A percentile compares a stretch with the other conserved stretches of the same genome.
Conservation (phyloP, 1,140 invertebrate genomes). For the Rhopalosiphum padi region DNA sequence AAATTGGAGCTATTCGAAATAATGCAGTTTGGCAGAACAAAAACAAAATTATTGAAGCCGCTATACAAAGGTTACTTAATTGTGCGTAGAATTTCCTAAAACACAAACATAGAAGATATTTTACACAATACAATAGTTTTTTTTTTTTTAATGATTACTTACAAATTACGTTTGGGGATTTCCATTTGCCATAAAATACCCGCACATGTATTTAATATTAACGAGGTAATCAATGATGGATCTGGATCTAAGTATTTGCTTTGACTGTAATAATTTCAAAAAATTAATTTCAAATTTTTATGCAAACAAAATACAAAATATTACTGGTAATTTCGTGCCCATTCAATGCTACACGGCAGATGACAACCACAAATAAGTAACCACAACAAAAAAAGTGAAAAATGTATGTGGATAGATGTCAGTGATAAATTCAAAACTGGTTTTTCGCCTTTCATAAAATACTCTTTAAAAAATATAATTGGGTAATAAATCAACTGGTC, state of each 20-base stretch:
- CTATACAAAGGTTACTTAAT: constrained; percentile 2
- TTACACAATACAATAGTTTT: background rate
- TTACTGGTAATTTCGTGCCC: constrained; percentile 53
- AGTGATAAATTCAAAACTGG: background rate
- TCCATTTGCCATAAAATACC: constrained; percentile 34
- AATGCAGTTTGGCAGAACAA: constrained; percentile 42
- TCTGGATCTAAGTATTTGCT: constrained; percentile 39
- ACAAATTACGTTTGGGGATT: constrained; percentile 41
- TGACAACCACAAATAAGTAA: constrained; percentile 39
- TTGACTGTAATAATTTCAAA: background rate
- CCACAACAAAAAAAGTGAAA: constrained; percentile 55
- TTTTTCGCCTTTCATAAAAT: constrained; percentile 41
- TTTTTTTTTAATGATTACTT: background rate
- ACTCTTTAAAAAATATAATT: constrained; percentile 36
- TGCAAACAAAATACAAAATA: background rate
- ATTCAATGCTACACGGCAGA: constrained; percentile 46
- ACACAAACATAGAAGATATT: background rate
- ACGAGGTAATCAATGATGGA: constrained; percentile 36
- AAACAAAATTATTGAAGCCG: constrained; percentile 6
- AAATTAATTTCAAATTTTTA: background rate
- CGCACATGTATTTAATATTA: constrained; percentile 26
- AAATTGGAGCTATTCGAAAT: constrained; percentile 45
- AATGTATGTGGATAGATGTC: constrained; percentile 29
- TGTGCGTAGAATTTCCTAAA: constrained; percentile 40
- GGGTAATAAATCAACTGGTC: constrained; percentile 50